These are phyloP conservation scores for Ochlodes sylvanus DNA, from an alignment of 2,888 invertebrate species.

Conservation along the genomic window DNA sequence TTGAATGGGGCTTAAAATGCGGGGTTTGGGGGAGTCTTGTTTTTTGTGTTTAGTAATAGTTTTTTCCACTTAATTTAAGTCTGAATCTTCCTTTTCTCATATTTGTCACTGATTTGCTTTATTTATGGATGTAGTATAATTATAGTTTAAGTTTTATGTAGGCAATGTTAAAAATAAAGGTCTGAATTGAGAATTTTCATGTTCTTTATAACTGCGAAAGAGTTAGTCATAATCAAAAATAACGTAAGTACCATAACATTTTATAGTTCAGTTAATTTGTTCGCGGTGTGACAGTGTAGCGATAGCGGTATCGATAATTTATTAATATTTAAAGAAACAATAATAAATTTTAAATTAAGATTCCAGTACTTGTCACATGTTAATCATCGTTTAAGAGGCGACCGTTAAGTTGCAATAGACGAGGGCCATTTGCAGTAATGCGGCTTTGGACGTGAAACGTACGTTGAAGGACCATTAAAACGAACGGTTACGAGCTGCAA, in stretches of 20 bases:
- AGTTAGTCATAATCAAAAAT: too few species aligned
- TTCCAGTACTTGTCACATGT: not conserved
- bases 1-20: not conserved
- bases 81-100: too few species aligned
- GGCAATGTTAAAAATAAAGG: too few species aligned
- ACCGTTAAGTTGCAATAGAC: constrained; percentile 27
- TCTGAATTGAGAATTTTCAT: too few species aligned
- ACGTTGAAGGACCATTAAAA: constrained; percentile 33
- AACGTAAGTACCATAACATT: too few species aligned
- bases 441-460: constrained; percentile 14
- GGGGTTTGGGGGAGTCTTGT: too few species aligned
- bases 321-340: not conserved
- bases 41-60: too few species aligned
- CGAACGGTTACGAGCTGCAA: constrained; percentile 32
- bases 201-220: too few species aligned
- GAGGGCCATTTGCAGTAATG: constrained; percentile 26
- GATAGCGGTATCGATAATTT: not conserved
- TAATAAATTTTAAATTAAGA: constrained; percentile 4
- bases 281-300: not conserved
- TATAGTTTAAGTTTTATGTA: too few species aligned
- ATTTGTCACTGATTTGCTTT: not conserved
- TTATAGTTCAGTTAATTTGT: not conserved
- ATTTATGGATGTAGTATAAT: too few species aligned
- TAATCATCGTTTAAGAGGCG: not conserved
- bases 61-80: too few species aligned